A percentile compares a stretch with the other conserved stretches of the same genome.
Evolutionary conservation across 2,888 invertebrate species (phyloP).

Genomic region (Latrodectus elegans): DNA sequence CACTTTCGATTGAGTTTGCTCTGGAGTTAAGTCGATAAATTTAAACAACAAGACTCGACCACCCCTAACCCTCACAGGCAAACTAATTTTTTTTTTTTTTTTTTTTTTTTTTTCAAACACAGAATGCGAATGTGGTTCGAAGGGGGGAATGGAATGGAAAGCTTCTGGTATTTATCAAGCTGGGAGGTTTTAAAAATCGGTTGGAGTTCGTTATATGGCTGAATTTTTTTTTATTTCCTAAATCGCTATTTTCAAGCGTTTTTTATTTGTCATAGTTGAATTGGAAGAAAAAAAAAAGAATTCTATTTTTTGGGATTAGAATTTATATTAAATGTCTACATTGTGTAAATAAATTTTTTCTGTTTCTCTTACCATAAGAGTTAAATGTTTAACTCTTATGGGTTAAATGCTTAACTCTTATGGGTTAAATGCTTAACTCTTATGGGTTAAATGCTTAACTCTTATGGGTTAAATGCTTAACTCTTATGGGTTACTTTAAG

Average conservation of each 20-base stretch:
- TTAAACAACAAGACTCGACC: conserved; percentile 57
- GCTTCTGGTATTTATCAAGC: conserved; percentile 54
- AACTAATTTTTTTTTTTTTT: background rate
- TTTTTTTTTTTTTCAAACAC: conserved; percentile 9
- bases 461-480: too few species aligned
- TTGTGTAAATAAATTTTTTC: background rate
- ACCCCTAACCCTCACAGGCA: background rate
- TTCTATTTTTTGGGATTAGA: background rate
- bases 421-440: too few species aligned
- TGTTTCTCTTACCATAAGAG: background rate
- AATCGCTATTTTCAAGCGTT: too few species aligned
- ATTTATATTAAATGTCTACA: background rate
- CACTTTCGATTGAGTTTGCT: conserved; percentile 61
- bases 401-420: too few species aligned
- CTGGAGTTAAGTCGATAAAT: conserved; percentile 62
- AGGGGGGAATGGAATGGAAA: background rate
- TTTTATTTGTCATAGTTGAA: too few species aligned
- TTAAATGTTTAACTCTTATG: too few species aligned
- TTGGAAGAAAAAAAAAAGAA: background rate
- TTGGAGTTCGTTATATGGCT: conserved; percentile 19
- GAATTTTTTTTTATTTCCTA: background rate
- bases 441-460: too few species aligned
- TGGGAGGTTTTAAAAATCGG: conserved; percentile 42
- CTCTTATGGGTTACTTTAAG: too few species aligned
- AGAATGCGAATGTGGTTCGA: conserved; percentile 59